Evolutionary conservation across 2,797 vertebrate species (phyloP).

Genomic region (Sphenopsis melanotis): DNA sequence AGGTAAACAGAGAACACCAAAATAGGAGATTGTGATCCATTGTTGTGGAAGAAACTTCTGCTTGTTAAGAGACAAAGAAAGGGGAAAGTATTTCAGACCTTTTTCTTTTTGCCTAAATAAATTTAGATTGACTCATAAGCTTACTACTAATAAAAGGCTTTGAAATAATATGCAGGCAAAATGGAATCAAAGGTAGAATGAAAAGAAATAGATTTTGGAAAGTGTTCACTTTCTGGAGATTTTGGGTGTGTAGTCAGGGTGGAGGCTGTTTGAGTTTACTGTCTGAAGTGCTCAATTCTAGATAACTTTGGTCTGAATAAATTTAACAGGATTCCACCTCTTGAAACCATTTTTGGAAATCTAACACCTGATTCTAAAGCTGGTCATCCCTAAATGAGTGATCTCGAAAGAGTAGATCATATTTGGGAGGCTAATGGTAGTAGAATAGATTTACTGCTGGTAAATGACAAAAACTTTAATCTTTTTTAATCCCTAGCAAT

Average conservation of each 20-base stretch:
- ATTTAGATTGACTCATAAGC: not conserved
- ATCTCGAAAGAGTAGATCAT: not conserved
- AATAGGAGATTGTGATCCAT: not conserved
- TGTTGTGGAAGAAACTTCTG: not conserved
- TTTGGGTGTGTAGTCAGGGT: accelerated
- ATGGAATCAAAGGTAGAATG: not conserved
- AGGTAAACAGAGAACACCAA: accelerated
- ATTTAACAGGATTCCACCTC: not conserved
- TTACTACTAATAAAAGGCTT: not conserved
- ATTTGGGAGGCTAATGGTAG: not conserved
- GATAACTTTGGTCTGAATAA: not conserved
- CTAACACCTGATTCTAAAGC: not conserved
- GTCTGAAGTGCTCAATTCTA: not conserved
- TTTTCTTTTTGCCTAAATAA: not conserved
- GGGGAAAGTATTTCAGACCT: not conserved
- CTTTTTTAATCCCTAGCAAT: not conserved
- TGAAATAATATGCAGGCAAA: not conserved
- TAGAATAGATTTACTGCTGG: not conserved
- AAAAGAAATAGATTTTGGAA: not conserved
- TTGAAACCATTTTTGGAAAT: not conserved
- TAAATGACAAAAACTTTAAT: not conserved
- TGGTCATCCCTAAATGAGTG: not conserved
- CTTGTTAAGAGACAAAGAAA: not conserved
- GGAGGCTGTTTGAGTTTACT: not conserved
- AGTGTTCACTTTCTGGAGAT: not conserved